Percentiles rank a stretch among this genome's conserved stretches.
Conservation (phyloP, 2,797 vertebrate genomes). For the Sebastes aleutianus region DNA sequence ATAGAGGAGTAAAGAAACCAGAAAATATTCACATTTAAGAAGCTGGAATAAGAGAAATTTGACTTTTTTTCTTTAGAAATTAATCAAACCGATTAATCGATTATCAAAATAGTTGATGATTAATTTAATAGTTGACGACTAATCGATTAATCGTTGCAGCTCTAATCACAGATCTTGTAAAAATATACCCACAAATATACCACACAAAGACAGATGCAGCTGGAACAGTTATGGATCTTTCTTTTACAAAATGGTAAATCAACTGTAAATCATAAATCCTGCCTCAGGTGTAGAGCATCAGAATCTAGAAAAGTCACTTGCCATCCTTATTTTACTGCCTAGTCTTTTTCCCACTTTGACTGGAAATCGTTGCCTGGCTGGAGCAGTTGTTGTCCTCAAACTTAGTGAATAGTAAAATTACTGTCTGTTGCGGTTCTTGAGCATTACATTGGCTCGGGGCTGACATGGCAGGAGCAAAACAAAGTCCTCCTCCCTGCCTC, state of each 20-base stretch:
- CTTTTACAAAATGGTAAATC: not conserved
- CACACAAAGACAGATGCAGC: not conserved
- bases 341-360: not conserved
- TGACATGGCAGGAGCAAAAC: conserved; percentile 28
- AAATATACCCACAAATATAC: not conserved
- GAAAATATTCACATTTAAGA: too few relatives aligned
- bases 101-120: too few relatives aligned
- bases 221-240: not conserved
- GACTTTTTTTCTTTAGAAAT: too few relatives aligned
- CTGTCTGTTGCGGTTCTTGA: conserved; percentile 6
- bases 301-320: not conserved
- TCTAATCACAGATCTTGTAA: not conserved
- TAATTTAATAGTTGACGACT: too few relatives aligned
- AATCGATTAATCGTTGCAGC: too few relatives aligned
- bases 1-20: too few relatives aligned
- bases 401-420: conserved; percentile 14
- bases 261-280: not conserved
- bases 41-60: too few relatives aligned
- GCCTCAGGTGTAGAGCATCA: not conserved
- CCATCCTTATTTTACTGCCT: not conserved
- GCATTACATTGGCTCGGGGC: conserved; percentile 14
- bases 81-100: too few relatives aligned
- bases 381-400: conserved; percentile 10
- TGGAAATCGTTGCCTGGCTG: not conserved
- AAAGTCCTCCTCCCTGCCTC: not conserved